These are phyloP conservation scores for Osmerus mordax DNA, from an alignment of 2,113 vertebrate genomes.

Conservation along the genomic window DNA sequence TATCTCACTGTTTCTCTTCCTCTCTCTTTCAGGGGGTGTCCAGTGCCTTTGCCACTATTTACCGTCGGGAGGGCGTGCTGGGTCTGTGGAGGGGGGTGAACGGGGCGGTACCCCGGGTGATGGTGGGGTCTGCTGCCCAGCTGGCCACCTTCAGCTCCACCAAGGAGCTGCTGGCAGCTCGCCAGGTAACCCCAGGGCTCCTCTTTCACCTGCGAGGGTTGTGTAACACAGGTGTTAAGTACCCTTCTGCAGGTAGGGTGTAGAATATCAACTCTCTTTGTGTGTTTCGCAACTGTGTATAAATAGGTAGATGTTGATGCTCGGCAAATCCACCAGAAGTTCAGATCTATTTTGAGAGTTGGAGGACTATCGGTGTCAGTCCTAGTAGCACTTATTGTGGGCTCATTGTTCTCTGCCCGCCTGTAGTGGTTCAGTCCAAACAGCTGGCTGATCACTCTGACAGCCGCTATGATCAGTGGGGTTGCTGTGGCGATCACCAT, in stretches of 20 bases:
- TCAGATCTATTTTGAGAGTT: too few species aligned
- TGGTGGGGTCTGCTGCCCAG: conserved; percentile 88
- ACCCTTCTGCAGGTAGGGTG: too few species aligned
- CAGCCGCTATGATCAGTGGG: conserved; percentile 85
- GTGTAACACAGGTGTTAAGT: too few species aligned
- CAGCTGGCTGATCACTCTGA: conserved; percentile 83
- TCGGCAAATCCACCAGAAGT: too few species aligned
- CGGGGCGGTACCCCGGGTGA: conserved; percentile 86
- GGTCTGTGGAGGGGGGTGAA: conserved; percentile 91
- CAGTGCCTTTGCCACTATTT: conserved; percentile 82
- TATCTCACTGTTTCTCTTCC: not conserved
- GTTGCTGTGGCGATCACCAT: conserved; percentile 83
- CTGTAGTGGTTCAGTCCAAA: conserved; percentile 79
- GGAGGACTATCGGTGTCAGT: not conserved
- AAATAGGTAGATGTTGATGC: too few species aligned
- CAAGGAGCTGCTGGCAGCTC: conserved; percentile 81
- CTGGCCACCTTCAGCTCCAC: conserved; percentile 87
- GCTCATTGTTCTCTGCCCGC: conserved; percentile 4
- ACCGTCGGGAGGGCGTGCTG: conserved; percentile 79
- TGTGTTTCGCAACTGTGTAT: too few species aligned
- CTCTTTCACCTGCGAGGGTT: too few species aligned
- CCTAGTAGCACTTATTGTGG: not conserved
- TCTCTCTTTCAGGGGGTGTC: conserved; percentile 72
- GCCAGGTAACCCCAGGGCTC: conserved; percentile 60
- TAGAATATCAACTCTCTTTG: too few species aligned